phyloP scores from a whole-genome alignment of 2,888 invertebrate genomes.

The Gastracanthus pulcherrimus region DNA sequence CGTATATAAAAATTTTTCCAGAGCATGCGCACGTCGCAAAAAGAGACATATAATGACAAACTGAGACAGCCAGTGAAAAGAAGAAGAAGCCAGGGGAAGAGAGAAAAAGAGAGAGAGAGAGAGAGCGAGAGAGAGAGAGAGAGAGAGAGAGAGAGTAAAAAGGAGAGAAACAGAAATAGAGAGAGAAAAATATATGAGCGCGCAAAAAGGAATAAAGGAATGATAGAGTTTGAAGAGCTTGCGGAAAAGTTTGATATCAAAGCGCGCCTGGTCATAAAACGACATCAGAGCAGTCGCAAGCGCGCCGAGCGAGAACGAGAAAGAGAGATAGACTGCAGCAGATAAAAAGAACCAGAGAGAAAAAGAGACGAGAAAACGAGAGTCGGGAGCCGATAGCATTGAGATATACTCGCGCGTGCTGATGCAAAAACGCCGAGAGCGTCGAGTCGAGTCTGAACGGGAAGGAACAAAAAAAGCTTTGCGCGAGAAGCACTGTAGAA shows the following conservation, averaged over 20 bases:
- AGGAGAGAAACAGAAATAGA: no score
- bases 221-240: slow-evolving; percentile 55
- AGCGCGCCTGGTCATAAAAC: slow-evolving; percentile 51
- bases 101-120: neutral
- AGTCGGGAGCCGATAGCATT: slow-evolving; percentile 45
- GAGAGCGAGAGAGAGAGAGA: slow-evolving; percentile 4
- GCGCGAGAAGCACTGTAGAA: neutral
- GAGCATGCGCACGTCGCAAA: neutral
- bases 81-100: slow-evolving; percentile 2
- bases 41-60: slow-evolving; percentile 34
- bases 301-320: neutral
- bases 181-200: neutral
- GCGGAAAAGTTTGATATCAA: slow-evolving; percentile 57
- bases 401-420: slow-evolving; percentile 35
- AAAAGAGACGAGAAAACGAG: neutral
- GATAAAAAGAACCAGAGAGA: neutral
- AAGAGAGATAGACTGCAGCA: neutral
- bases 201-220: slow-evolving; percentile 37
- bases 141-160: neutral
- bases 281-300: slow-evolving; percentile 22
- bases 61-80: slow-evolving; percentile 19
- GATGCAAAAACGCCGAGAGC: slow-evolving; percentile 18
- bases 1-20: neutral
- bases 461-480: slow-evolving; percentile 13
- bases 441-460: slow-evolving; percentile 3